phyloP scores from a whole-genome alignment of 2,888 invertebrate genomes.

The Idaea straminata region DNA sequence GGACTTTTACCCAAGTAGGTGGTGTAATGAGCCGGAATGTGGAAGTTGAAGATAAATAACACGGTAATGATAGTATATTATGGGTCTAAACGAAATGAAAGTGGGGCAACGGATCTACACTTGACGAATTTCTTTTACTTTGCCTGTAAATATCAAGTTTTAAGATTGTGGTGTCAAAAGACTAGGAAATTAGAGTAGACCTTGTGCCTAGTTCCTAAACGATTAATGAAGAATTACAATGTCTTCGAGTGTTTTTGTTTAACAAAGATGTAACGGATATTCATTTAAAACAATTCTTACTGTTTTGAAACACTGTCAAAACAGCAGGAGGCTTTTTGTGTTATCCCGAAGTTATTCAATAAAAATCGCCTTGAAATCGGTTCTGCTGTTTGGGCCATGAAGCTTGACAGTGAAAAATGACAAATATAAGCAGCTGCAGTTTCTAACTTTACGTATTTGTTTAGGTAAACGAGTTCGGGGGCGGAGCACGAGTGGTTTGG shows the following conservation, averaged over 20 bases:
- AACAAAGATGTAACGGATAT: no score
- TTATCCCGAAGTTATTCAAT: no score
- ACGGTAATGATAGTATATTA: constrained; percentile 14
- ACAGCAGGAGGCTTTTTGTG: no score
- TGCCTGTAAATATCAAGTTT: background rate
- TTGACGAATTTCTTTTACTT: background rate
- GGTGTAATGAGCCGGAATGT: background rate
- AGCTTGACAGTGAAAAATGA: no score
- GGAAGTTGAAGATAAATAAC: constrained; percentile 13
- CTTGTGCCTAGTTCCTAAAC: background rate
- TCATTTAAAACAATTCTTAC: no score
- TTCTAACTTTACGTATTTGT: constrained; percentile 30
- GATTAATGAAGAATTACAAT: background rate
- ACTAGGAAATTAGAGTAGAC: background rate
- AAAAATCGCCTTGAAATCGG: no score
- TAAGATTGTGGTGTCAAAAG: background rate
- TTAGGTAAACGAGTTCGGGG: constrained; percentile 73
- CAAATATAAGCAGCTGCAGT: background rate
- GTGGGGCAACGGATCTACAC: background rate
- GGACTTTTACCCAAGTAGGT: background rate
- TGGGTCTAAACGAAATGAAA: background rate
- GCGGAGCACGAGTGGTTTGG: constrained; percentile 76
- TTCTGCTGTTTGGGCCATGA: no score
- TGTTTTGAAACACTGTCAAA: no score
- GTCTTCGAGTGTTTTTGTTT: no score